phyloP scores from a whole-genome alignment of 2,113 vertebrate genomes.

The Myiopsitta monachus region DNA sequence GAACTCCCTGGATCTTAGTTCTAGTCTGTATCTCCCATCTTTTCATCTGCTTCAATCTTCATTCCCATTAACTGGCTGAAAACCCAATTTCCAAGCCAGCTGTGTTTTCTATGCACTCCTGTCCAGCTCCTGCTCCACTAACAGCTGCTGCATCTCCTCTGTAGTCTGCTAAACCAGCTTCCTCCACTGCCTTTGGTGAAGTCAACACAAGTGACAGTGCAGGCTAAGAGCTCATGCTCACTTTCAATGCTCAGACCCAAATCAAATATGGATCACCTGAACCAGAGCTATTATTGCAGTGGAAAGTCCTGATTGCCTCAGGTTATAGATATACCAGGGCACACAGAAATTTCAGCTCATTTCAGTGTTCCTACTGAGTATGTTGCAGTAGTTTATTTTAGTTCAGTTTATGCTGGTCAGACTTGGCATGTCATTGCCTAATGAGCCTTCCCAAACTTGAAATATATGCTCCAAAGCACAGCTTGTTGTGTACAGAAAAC shows the following conservation, averaged over 20 bases:
- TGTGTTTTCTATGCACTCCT: not conserved
- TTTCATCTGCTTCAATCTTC: not conserved
- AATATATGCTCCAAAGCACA: not conserved
- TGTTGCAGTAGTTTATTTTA: not conserved
- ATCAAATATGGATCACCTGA: not conserved
- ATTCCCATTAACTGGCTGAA: not conserved
- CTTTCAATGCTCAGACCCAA: not conserved
- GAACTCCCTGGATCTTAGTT: not conserved
- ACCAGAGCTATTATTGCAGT: not conserved
- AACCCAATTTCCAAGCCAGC: not conserved
- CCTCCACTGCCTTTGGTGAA: not conserved
- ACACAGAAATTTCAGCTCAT: not conserved
- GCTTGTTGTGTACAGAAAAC: not conserved
- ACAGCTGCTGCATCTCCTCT: accelerated
- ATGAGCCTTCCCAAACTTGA: not conserved
- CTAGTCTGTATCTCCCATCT: not conserved
- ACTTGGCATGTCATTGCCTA: not conserved
- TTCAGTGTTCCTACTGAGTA: not conserved
- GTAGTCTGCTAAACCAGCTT: not conserved
- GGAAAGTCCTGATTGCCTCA: not conserved
- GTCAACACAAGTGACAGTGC: accelerated
- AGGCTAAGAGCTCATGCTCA: not conserved
- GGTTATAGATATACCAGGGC: not conserved
- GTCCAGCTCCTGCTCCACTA: not conserved
- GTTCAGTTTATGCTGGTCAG: not conserved